Percentiles rank a stretch among this genome's conserved stretches.
Conservation (phyloP, 2,113 vertebrate genomes). For the Hypocryptadius cinnamomeus region DNA sequence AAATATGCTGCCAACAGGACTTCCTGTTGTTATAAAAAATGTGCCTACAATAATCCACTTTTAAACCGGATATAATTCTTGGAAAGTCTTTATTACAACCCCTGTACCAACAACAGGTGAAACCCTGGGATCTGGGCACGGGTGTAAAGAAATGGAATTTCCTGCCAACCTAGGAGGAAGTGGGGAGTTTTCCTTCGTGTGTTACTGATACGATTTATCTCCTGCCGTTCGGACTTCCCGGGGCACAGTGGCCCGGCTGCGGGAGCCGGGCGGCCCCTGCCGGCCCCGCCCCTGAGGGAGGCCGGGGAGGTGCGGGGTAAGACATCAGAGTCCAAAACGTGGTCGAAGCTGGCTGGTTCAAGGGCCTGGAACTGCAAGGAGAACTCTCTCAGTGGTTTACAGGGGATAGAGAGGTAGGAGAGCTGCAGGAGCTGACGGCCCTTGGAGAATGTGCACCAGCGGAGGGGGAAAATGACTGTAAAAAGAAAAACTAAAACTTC, state of each 20-base stretch:
- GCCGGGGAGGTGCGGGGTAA: too few relatives aligned
- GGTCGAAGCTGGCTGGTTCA: accelerated
- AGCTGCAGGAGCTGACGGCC: background rate
- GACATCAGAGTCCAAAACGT: accelerated
- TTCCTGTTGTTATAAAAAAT: background rate
- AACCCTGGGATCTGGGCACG: background rate
- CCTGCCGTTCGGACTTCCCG: accelerated
- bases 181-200: accelerated
- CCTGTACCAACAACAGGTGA: background rate
- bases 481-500: background rate
- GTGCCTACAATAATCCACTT: background rate
- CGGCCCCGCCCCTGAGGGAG: too few relatives aligned
- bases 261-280: background rate
- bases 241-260: accelerated
- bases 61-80: background rate
- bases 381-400: background rate
- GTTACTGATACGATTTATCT: too few relatives aligned
- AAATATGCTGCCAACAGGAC: background rate
- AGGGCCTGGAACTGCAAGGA: background rate
- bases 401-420: background rate
- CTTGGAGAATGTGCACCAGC: background rate
- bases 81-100: background rate
- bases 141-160: background rate
- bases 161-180: too few relatives aligned
- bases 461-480: background rate